These are phyloP conservation scores for Pseudochromis fuscus DNA, from an alignment of 2,797 vertebrate genomes.

Conservation along the genomic window DNA sequence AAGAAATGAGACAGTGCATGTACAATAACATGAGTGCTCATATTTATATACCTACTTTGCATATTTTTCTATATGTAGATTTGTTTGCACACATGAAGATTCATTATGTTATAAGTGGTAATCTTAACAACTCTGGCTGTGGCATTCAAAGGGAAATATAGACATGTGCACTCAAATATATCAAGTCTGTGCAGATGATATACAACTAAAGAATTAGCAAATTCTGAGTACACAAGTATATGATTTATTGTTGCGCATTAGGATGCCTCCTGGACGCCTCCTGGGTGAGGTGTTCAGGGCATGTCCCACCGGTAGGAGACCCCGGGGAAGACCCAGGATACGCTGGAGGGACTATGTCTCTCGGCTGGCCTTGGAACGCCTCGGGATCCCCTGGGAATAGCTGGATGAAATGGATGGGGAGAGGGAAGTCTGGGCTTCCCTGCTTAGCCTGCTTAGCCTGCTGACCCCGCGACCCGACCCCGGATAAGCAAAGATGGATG, in stretches of 20 bases:
- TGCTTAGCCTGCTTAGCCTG: too few relatives aligned
- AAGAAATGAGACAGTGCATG: conserved; percentile 85
- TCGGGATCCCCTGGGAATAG: too few relatives aligned
- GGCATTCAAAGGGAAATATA: conserved; percentile 41
- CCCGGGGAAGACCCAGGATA: too few relatives aligned
- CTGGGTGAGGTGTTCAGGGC: too few relatives aligned
- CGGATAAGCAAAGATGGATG: too few relatives aligned
- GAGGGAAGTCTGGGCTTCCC: too few relatives aligned
- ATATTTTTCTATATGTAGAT: conserved; percentile 74
- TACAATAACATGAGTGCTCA: conserved; percentile 55
- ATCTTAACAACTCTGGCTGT: conserved; percentile 62
- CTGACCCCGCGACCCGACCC: too few relatives aligned
- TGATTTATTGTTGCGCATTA: conserved; percentile 21
- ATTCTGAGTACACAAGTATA: conserved; percentile 12
- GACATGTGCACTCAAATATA: conserved; percentile 11
- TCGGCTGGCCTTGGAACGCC: too few relatives aligned
- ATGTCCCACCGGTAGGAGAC: too few relatives aligned
- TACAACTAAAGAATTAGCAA: conserved; percentile 34
- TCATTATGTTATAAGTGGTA: conserved; percentile 49
- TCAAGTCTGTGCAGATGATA: conserved; percentile 39
- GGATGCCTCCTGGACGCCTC: too few relatives aligned
- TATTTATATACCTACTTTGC: conserved; percentile 67
- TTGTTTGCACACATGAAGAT: conserved; percentile 64
- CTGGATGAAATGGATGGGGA: too few relatives aligned
- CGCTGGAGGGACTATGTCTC: too few relatives aligned